Evolutionary conservation across 2,888 invertebrate genomes (phyloP), one percentile per base, ranked within the genome.

Genomic region (Helobdella robusta): DNA sequence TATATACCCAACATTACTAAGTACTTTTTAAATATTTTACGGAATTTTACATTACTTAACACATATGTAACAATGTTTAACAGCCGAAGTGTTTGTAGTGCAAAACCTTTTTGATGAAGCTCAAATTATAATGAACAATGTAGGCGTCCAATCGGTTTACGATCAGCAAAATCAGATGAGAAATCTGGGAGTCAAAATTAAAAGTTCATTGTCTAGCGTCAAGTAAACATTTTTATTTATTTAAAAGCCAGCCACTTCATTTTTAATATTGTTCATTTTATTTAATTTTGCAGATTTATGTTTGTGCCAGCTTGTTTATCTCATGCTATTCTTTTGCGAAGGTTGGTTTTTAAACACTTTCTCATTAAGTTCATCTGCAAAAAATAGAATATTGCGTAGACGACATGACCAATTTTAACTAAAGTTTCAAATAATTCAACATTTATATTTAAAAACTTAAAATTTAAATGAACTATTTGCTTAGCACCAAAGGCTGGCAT

Each of bases 21-120:
- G 11, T 40, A 11, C 44, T 40, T 40, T 11, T n/a, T 40, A 15
- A 40, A 40, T 40, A n/a, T 40, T 11, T 40, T 40, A 40, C n/a
- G 44, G 44, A 40, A n/a, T 15, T 15, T 11, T 40, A 40, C 11
- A 15, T 40, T 40, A 40, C n/a, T 40, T n/a, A 40, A 40, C 44
- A 40, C 11, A 15, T 40, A 40, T n/a, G n/a, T n/a, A n/a, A n/a
- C 28, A 35, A 32, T 34, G 11, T 67, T 8, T 52, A 48, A 8
- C 79, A 86, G 92, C 89, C 61, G 91, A 92, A 0, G 83, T 93
- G 32, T 94, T 93, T 78, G 87, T 94, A 30, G 90, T 93, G 77
- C 93, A 93, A 84, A 92, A 91, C 86, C 83, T 93, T 60, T 93
- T 91, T 78, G 93, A 94, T 78, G 91, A 92, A 76, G 92, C 92